Conservation (phyloP, 2,797 vertebrate species). For the Crocidura indochinensis region DNA sequence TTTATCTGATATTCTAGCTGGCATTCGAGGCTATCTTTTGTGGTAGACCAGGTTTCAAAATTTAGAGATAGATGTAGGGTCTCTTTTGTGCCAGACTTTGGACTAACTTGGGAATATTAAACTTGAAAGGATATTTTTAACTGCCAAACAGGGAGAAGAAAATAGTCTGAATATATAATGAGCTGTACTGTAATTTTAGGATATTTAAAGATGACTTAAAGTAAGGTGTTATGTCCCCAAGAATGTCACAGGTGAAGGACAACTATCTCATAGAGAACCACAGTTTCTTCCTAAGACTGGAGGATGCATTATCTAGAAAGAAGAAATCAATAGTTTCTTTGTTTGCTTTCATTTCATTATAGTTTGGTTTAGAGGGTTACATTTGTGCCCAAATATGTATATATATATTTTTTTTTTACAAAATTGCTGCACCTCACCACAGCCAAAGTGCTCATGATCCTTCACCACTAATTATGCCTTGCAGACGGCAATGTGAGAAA, state of each 20-base stretch:
- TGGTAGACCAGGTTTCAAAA: neutral
- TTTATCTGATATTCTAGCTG: neutral
- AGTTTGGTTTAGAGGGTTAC: no score
- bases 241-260: neutral
- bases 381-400: no score
- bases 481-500: slow-evolving; percentile 48
- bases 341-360: no score
- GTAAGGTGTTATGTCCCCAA: neutral
- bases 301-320: slow-evolving; percentile 20
- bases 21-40: neutral
- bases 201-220: neutral
- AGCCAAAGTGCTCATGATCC: no score
- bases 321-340: neutral
- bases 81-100: neutral
- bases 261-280: neutral
- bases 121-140: neutral
- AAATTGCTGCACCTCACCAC: no score
- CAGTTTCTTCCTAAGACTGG: neutral
- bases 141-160: neutral
- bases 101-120: neutral
- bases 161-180: neutral
- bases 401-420: no score
- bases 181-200: neutral
- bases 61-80: neutral
- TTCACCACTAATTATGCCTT: slow-evolving; percentile 9